These are phyloP conservation scores for Carollia perspicillata DNA, from an alignment of 2,113 vertebrate genomes.

Conservation along the genomic window DNA sequence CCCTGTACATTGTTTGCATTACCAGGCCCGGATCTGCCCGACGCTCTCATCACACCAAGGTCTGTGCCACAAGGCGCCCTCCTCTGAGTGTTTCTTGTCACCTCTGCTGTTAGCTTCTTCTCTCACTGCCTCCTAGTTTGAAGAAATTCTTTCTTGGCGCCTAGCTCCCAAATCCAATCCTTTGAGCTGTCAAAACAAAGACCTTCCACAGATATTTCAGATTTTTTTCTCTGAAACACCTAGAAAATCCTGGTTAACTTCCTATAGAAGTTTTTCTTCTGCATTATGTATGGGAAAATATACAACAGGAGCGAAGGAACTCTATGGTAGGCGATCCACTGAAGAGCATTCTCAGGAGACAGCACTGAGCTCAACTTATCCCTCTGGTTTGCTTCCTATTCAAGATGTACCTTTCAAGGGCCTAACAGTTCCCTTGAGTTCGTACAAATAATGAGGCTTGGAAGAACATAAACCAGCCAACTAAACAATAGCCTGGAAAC, in stretches of 20 bases:
- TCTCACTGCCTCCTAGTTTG: neutral
- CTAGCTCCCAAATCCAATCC: constrained; percentile 13
- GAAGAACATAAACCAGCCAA: neutral
- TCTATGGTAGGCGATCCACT: neutral
- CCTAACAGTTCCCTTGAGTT: constrained; percentile 7
- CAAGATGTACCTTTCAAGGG: constrained; percentile 34
- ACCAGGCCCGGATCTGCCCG: neutral
- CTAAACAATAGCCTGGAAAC: neutral
- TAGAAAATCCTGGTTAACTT: constrained; percentile 25
- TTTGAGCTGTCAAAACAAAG: constrained; percentile 48
- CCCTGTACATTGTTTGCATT: neutral
- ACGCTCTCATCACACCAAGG: neutral
- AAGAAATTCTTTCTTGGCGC: neutral
- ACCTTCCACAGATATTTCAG: constrained; percentile 21
- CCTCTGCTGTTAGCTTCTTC: neutral
- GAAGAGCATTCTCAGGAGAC: neutral
- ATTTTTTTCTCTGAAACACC: neutral
- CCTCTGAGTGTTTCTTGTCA: neutral
- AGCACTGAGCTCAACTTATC: neutral
- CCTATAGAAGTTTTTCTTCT: neutral
- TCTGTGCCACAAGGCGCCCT: neutral
- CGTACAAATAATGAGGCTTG: constrained; percentile 13
- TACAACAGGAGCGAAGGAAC: neutral
- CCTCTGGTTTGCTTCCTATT: constrained; percentile 46
- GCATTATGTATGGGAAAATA: constrained; percentile 12